phyloP scores from a whole-genome alignment of 1,140 invertebrate genomes.

The Pissodes strobi region DNA sequence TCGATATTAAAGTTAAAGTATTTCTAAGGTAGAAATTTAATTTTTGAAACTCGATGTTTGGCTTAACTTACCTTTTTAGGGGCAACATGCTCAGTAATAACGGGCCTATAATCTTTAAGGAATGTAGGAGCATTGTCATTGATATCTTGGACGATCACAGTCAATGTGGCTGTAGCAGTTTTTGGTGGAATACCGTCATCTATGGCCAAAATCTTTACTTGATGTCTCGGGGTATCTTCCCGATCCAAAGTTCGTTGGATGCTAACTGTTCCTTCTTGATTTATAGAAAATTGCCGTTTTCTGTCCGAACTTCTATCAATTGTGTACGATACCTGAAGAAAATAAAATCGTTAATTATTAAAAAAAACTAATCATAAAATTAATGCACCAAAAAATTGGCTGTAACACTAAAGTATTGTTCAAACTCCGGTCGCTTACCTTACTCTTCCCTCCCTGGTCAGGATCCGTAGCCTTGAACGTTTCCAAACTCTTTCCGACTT shows the following conservation, averaged over 20 bases:
- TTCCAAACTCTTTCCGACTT: slow-evolving; percentile 86
- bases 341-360: not conserved
- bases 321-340: slow-evolving; percentile 72
- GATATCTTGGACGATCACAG: slow-evolving; percentile 93
- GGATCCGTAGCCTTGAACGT: slow-evolving; percentile 94
- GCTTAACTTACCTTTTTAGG: slow-evolving; percentile 76
- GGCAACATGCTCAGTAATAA: slow-evolving; percentile 86
- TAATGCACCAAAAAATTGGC: not conserved
- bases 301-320: slow-evolving; percentile 90
- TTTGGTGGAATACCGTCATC: slow-evolving; percentile 93
- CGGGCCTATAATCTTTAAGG: slow-evolving; percentile 85
- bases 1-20: no score
- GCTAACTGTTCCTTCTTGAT: slow-evolving; percentile 89
- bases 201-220: slow-evolving; percentile 93
- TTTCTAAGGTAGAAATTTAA: no score
- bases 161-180: slow-evolving; percentile 93
- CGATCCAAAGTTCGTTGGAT: slow-evolving; percentile 88
- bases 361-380: not conserved
- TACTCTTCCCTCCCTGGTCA: slow-evolving; percentile 90
- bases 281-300: slow-evolving; percentile 89
- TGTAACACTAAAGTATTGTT: no score
- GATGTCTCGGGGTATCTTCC: slow-evolving; percentile 89
- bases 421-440: slow-evolving; percentile 59
- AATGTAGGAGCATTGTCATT: slow-evolving; percentile 95
- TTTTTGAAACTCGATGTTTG: no score